phyloP scores from a whole-genome alignment of 2,797 vertebrate genomes.

The Agapornis canus region DNA sequence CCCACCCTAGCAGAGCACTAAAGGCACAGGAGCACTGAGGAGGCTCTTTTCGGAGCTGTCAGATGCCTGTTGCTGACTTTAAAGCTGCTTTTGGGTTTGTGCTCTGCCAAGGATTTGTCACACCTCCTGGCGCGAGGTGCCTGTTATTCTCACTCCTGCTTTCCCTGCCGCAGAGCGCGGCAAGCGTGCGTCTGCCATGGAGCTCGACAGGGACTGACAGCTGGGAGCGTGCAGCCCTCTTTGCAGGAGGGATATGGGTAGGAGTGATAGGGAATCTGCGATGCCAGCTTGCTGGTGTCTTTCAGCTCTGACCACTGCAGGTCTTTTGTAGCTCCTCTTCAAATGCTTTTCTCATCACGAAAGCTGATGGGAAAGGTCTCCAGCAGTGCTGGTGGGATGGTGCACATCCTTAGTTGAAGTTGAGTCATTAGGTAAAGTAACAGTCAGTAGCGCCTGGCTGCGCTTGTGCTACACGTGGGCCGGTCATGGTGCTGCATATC shows the following conservation, averaged over 20 bases:
- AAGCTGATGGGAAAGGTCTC: background rate
- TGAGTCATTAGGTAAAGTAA: background rate
- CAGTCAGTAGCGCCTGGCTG: background rate
- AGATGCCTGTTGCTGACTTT: constrained; percentile 35
- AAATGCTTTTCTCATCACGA: background rate
- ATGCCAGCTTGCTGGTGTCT: background rate
- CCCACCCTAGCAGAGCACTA: background rate
- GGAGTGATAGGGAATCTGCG: background rate
- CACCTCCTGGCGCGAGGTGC: constrained; percentile 14
- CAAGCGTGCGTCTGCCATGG: accelerated
- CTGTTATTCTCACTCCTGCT: constrained; percentile 15
- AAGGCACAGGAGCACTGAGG: accelerated
- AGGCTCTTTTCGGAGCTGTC: constrained; percentile 25
- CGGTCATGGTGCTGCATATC: background rate
- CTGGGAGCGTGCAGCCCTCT: background rate
- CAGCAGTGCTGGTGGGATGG: background rate
- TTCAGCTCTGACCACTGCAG: background rate
- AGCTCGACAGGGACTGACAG: background rate
- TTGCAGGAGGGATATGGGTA: background rate
- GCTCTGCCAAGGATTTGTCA: constrained; percentile 49
- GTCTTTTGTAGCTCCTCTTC: background rate
- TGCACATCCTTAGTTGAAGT: accelerated
- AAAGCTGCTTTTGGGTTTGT: background rate
- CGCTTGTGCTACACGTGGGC: accelerated
- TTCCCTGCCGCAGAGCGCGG: background rate